These are phyloP conservation scores for Pollenia griseotomentosa DNA, from an alignment of 2,888 invertebrate species.

Conservation along the genomic window DNA sequence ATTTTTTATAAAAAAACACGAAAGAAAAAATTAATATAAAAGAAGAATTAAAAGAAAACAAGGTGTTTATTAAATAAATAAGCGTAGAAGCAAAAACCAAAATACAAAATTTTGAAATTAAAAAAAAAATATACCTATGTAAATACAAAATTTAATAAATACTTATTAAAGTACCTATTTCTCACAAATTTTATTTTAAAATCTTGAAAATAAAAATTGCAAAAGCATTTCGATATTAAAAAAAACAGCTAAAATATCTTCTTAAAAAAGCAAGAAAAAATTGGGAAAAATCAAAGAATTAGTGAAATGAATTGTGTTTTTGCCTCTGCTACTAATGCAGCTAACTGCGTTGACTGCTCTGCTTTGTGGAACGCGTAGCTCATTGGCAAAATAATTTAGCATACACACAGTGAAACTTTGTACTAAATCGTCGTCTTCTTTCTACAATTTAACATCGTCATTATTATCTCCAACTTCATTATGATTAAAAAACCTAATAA, in stretches of 20 bases:
- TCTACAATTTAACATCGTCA: constrained; percentile 35
- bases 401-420: constrained; percentile 45
- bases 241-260: not conserved
- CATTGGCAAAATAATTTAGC: constrained; percentile 65
- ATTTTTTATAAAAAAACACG: constrained; percentile 59
- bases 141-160: no score
- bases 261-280: constrained; percentile 28
- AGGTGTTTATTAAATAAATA: not conserved
- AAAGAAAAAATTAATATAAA: constrained; percentile 33
- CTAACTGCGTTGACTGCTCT: constrained; percentile 24
- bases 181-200: no score
- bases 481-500: not conserved
- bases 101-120: constrained; percentile 4
- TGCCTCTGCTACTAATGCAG: constrained; percentile 23
- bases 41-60: constrained; percentile 22
- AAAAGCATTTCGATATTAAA: no score
- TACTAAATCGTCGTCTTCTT: not conserved
- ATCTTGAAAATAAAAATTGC: no score
- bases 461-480: constrained; percentile 28
- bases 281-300: constrained; percentile 22
- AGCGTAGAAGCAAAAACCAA: not conserved
- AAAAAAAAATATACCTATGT: not conserved
- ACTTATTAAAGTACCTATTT: no score
- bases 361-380: constrained; percentile 68
- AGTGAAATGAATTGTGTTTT: constrained; percentile 54